phyloP scores from a whole-genome alignment of 2,888 invertebrate genomes.

The Nezara viridula region DNA sequence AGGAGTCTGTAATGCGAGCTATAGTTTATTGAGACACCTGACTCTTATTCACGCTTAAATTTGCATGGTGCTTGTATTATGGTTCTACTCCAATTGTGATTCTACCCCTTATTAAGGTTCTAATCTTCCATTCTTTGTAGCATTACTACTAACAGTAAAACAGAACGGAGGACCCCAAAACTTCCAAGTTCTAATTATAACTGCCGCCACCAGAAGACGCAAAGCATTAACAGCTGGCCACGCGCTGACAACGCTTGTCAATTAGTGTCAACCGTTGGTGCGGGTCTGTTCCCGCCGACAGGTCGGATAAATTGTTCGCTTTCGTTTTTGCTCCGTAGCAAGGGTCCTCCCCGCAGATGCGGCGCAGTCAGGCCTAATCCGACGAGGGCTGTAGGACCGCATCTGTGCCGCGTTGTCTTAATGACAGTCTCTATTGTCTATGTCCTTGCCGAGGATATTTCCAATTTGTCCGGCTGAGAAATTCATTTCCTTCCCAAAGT shows the following conservation, averaged over 20 bases:
- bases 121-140: not conserved
- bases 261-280: slow-evolving; percentile 52
- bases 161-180: not conserved
- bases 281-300: slow-evolving; percentile 52
- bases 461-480: slow-evolving; percentile 4
- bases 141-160: not conserved
- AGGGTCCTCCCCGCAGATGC: slow-evolving; percentile 31
- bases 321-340: slow-evolving; percentile 36
- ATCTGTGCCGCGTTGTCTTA: slow-evolving; percentile 45
- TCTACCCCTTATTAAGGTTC: too few relatives aligned
- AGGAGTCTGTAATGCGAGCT: too few relatives aligned
- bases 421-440: not conserved
- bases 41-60: too few relatives aligned
- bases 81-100: too few relatives aligned
- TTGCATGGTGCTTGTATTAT: too few relatives aligned
- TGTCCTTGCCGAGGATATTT: slow-evolving; percentile 1
- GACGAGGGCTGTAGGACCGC: not conserved
- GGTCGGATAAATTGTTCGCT: slow-evolving; percentile 45
- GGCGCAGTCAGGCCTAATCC: slow-evolving; percentile 34
- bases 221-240: slow-evolving; percentile 44
- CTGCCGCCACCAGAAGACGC: slow-evolving; percentile 21
- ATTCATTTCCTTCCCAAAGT: not conserved
- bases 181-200: slow-evolving; percentile 16
- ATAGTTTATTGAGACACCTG: too few relatives aligned
- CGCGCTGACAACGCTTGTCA: slow-evolving; percentile 47